Conservation (phyloP, 2,797 vertebrate species). For the Hybognathus amarus region DNA sequence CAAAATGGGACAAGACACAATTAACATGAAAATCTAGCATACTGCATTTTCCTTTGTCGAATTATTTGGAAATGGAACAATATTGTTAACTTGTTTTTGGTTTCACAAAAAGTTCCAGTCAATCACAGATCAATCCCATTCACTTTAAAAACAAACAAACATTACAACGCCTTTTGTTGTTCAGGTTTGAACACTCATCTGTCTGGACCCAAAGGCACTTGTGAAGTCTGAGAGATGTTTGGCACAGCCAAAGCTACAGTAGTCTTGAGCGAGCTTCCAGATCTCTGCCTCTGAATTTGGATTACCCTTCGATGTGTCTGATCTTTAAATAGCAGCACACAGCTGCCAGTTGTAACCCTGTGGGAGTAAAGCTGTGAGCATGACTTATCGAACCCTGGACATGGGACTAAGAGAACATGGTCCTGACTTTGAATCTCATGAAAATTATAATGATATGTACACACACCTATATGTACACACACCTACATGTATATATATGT, state of each 20-base stretch:
- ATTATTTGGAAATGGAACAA: background rate
- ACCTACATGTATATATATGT: too few species aligned
- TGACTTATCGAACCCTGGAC: constrained; percentile 44
- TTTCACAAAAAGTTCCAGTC: background rate
- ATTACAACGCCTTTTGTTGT: constrained; percentile 32
- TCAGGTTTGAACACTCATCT: constrained; percentile 35
- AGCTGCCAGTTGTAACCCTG: constrained; percentile 47
- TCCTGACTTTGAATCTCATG: constrained; percentile 7
- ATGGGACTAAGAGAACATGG: constrained; percentile 29
- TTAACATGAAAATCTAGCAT: background rate
- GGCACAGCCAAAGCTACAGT: constrained; percentile 44
- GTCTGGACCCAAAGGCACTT: constrained; percentile 34
- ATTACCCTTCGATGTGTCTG: constrained; percentile 36
- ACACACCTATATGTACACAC: too few species aligned
- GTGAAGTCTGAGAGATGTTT: constrained; percentile 36
- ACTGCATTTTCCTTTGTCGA: background rate
- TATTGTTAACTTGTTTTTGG: background rate
- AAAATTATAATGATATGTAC: too few species aligned
- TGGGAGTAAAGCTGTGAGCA: constrained; percentile 41
- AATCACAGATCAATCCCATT: constrained; percentile 8
- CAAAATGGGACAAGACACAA: background rate
- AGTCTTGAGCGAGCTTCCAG: constrained; percentile 42
- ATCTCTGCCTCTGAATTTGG: constrained; percentile 36
- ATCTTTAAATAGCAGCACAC: constrained; percentile 49
- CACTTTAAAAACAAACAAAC: background rate